A percentile compares a stretch with the other conserved stretches of the same genome.
phyloP scores from a whole-genome alignment of 2,797 vertebrate genomes.

The Sciurus carolinensis region DNA sequence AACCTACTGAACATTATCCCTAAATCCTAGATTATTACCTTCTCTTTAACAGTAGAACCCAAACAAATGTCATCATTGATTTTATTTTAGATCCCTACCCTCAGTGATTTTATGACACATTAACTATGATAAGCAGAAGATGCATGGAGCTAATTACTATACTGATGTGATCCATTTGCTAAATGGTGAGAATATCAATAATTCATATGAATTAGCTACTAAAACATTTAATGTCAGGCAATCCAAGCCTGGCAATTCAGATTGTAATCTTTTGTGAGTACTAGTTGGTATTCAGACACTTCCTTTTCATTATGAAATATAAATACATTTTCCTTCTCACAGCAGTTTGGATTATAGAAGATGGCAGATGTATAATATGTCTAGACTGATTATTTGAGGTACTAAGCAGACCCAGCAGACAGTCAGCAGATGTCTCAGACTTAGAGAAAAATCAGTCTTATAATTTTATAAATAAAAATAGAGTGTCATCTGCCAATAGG shows the following conservation, averaged over 20 bases:
- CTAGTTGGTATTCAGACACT: slow-evolving; percentile 88
- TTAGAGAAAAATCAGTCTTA: slow-evolving; percentile 87
- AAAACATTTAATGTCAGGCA: slow-evolving; percentile 89
- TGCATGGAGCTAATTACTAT: slow-evolving; percentile 90
- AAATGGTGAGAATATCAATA: slow-evolving; percentile 90
- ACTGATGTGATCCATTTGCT: slow-evolving; percentile 89
- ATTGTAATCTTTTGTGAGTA: slow-evolving; percentile 87
- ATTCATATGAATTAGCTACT: slow-evolving; percentile 89
- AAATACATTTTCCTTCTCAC: slow-evolving; percentile 86
- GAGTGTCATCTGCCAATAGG: slow-evolving; percentile 84
- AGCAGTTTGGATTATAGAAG: slow-evolving; percentile 87
- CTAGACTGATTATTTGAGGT: slow-evolving; percentile 86
- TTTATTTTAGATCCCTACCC: slow-evolving; percentile 77
- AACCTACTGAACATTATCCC: slow-evolving; percentile 66
- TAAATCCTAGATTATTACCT: background rate
- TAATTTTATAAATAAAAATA: slow-evolving; percentile 85
- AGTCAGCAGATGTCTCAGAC: slow-evolving; percentile 85
- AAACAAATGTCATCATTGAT: slow-evolving; percentile 80
- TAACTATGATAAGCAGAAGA: slow-evolving; percentile 88
- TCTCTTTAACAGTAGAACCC: slow-evolving; percentile 73
- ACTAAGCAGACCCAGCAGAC: slow-evolving; percentile 81
- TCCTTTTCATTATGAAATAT: slow-evolving; percentile 89
- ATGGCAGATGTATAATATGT: slow-evolving; percentile 87
- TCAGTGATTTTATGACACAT: slow-evolving; percentile 84
- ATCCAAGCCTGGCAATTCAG: slow-evolving; percentile 83